Evolutionary conservation across 2,113 vertebrate genomes (phyloP), one percentile per base, ranked within the genome.

Genomic region (Ailuropoda melanoleuca): DNA sequence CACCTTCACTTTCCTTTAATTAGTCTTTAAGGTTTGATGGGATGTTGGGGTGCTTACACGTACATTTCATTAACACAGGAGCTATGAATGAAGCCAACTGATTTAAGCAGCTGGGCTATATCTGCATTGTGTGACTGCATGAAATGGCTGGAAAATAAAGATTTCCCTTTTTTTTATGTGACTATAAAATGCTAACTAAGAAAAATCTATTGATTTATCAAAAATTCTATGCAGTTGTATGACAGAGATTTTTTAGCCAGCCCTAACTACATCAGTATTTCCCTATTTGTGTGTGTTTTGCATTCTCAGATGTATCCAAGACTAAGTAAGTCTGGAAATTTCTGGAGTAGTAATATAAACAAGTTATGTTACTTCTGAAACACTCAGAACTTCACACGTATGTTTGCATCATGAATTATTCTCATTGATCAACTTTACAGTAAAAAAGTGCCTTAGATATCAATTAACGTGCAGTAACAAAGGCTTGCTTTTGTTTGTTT

Each of bases 171-270:
- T 39, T 58, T 92, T 95, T 95, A 78, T 82, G 66, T 95, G 66
- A 70, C 78, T 81, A 24, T 86, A 85, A 95, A 93, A 85, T 97
- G 34, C 12, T 93, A 74, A 81, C 75, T 78, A 58, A 83, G 50
- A 81, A 70, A 56, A 58, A 64, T 37, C 37, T 60, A 60, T 18
- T 91, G 23, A 72, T 50, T 46, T 13, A 62, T 90, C 55, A 64
- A 72, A 88, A 92, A 11, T 81, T 34, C n/a, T 50, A 1, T 53
- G 3, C 24, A 87, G 11, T 56, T 50, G 1, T 74, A 29, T 91
- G 50, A 70, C 9, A 77, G 7, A 77, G 48, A 34, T 82, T 43
- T 50, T 80, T 55, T 19, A 74, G 64, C 31, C 53, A 81, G 7
- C 81, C 18, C 21, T 29, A 13, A 80, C 19, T 31, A 64, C 10